phyloP scores from a whole-genome alignment of 2,888 invertebrate genomes.

The Rhogogaster chlorosoma region DNA sequence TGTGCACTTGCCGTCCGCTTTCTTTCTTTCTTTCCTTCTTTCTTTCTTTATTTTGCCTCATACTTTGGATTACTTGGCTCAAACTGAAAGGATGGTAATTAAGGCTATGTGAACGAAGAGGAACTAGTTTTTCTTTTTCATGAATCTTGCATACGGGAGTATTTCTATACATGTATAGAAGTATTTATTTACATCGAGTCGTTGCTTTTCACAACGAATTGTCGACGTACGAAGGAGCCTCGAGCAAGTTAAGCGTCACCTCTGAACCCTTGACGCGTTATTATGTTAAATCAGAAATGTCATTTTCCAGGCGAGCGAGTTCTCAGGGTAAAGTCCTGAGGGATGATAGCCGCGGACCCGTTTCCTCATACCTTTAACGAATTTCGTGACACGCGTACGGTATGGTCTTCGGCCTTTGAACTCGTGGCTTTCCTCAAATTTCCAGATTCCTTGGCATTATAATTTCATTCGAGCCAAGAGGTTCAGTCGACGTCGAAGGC shows the following conservation, averaged over 20 bases:
- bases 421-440: slow-evolving; percentile 21
- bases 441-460: slow-evolving; percentile 33
- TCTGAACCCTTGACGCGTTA: slow-evolving; percentile 53
- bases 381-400: slow-evolving; percentile 52
- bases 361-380: slow-evolving; percentile 51
- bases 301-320: slow-evolving; percentile 65
- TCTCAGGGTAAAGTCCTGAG: slow-evolving; percentile 56
- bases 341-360: slow-evolving; percentile 52
- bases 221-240: slow-evolving; percentile 48
- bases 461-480: slow-evolving; percentile 30
- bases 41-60: not conserved
- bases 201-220: not conserved
- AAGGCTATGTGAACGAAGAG: not conserved
- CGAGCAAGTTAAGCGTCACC: slow-evolving; percentile 50
- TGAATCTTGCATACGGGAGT: not conserved
- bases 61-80: slow-evolving; percentile 8
- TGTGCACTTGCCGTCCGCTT: not conserved
- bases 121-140: not conserved
- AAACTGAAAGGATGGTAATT: slow-evolving; percentile 29
- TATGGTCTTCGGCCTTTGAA: slow-evolving; percentile 31
- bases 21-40: not conserved
- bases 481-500: not conserved
- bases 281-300: slow-evolving; percentile 62
- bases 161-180: not conserved
- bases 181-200: slow-evolving; percentile 6